A percentile compares a stretch with the other conserved stretches of the same genome.
Conservation (phyloP, 2,888 invertebrate species). For the Volucella inflata region DNA sequence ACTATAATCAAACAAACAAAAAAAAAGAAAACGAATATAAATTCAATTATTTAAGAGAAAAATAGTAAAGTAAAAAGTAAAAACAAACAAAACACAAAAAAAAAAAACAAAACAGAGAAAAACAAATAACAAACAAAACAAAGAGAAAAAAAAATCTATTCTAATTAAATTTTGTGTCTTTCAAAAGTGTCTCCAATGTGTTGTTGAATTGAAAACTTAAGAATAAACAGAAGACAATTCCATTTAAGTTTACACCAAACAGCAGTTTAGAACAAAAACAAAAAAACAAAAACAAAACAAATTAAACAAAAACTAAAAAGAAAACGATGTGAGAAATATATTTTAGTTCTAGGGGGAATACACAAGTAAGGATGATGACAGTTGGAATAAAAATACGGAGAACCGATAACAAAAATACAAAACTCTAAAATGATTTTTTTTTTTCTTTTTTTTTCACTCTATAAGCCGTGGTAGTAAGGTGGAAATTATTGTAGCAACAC, state of each 20-base stretch:
- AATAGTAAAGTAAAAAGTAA: conserved; percentile 29
- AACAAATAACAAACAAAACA: conserved; percentile 33
- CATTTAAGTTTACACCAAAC: too few species aligned
- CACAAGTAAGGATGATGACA: conserved; percentile 46
- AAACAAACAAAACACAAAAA: conserved; percentile 37
- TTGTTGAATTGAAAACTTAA: conserved; percentile 46
- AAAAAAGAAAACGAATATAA: conserved; percentile 54
- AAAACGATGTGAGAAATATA: conserved; percentile 12
- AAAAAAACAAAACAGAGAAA: conserved; percentile 17
- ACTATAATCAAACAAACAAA: conserved; percentile 68
- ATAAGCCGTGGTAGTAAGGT: too few species aligned
- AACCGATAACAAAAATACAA: conserved; percentile 36
- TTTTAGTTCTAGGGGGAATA: conserved; percentile 26
- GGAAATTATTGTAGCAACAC: too few species aligned
- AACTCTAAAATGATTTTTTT: conserved; percentile 21
- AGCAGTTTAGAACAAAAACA: background rate
- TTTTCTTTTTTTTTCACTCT: conserved; percentile 4
- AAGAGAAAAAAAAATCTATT: conserved; percentile 49
- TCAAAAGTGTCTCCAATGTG: conserved; percentile 69
- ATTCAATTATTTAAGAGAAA: conserved; percentile 56
- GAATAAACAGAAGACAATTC: conserved; percentile 22
- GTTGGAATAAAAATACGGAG: conserved; percentile 46
- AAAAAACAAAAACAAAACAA: conserved; percentile 54
- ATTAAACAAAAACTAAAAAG: conserved; percentile 29
- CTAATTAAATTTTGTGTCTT: conserved; percentile 63